Evolutionary conservation across 2,797 vertebrate genomes (phyloP).

Genomic region (Pangasius djambal): DNA sequence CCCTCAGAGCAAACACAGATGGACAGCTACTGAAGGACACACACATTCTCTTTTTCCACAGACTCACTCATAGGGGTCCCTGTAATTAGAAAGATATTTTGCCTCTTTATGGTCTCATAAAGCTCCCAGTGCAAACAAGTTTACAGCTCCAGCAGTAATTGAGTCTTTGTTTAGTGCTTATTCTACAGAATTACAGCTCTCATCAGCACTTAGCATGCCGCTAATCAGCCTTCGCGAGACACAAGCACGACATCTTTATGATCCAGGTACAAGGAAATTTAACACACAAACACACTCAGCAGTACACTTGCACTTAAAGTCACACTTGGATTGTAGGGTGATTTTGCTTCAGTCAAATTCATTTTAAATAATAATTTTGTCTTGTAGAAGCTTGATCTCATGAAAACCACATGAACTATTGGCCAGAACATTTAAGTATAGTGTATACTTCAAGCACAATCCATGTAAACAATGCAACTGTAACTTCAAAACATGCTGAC

Average conservation of each 20-base stretch:
- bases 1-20: conserved; percentile 58
- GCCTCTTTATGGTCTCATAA: conserved; percentile 82
- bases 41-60: conserved; percentile 31
- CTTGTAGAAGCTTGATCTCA: neutral
- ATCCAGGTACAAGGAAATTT: conserved; percentile 35
- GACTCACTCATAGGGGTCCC: conserved; percentile 25
- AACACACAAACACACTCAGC: neutral
- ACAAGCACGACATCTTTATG: conserved; percentile 70
- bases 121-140: conserved; percentile 75
- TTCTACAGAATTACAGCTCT: conserved; percentile 74
- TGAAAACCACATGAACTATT: neutral
- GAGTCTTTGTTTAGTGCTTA: conserved; percentile 73
- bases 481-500: conserved; percentile 3
- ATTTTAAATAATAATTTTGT: neutral
- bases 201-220: conserved; percentile 69
- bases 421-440: neutral
- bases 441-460: neutral
- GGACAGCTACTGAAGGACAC: conserved; percentile 50
- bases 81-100: conserved; percentile 63
- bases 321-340: neutral
- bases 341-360: neutral
- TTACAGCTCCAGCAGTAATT: conserved; percentile 76
- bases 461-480: neutral
- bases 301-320: conserved; percentile 5
- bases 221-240: conserved; percentile 74